These are phyloP conservation scores for Stenurella melanura DNA, from an alignment of 2,888 invertebrate species.

Conservation along the genomic window DNA sequence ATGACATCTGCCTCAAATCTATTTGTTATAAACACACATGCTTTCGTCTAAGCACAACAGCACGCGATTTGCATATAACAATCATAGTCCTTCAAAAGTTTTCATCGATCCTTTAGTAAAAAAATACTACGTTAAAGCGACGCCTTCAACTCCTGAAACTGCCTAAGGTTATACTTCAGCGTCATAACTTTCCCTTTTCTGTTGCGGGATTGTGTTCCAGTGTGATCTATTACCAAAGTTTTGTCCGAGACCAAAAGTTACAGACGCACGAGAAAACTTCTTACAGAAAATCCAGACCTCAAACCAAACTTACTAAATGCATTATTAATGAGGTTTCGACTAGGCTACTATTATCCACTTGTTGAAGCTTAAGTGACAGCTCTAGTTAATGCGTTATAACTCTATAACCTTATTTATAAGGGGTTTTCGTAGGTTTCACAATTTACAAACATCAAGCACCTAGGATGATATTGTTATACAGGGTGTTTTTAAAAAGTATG, in stretches of 20 bases:
- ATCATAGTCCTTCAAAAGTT: no score
- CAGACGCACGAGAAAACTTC: background rate
- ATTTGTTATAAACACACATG: no score
- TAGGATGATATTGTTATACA: no score
- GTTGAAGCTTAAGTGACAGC: constrained; percentile 4
- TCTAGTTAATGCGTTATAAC: background rate
- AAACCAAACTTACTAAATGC: background rate
- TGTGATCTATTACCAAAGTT: constrained; percentile 15
- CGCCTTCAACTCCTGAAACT: background rate
- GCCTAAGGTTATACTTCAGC: background rate
- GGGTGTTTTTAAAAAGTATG: no score
- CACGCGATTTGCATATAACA: no score
- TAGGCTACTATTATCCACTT: background rate
- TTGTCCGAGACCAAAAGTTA: constrained; percentile 7
- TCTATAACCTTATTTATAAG: background rate
- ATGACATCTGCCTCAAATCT: no score
- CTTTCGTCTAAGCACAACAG: no score
- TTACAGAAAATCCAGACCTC: constrained; percentile 4
- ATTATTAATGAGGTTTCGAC: constrained; percentile 8
- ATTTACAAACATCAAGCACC: no score
- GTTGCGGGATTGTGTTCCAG: background rate
- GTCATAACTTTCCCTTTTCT: background rate
- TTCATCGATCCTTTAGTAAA: background rate
- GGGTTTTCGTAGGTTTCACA: background rate
- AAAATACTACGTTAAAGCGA: background rate